Base-by-base conservation (phyloP, 1,140 invertebrate species). In the Achatina immaculata region DNA sequence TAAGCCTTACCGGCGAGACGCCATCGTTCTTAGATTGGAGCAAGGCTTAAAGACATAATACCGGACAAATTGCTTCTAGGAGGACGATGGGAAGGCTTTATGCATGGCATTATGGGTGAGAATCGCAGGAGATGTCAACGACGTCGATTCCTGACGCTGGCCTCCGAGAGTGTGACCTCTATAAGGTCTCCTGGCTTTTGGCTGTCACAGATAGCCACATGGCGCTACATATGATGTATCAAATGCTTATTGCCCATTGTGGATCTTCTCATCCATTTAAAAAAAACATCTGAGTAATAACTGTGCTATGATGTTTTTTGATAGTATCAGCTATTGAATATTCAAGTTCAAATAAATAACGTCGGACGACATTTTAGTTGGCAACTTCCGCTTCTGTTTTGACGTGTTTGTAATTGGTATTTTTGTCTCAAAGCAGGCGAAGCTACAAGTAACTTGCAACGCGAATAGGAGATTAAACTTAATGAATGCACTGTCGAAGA, bases 51-150 rank as follows among this genome's bases (percentile, higher is more conserved):
- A 74, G 65, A 72, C 75, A 38, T 84, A 84, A 84, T 84, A 65
- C 83, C 83, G 77, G 78, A 82, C 83, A 84, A 84, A 84, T 84
- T 84, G 83, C 83, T 82, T 84, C 74, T 58, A 65, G 48, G 58
- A 62, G 74, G 55, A 36, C 19, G 73, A 21, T 31, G 51, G 58
- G 72, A 74, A 34, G n/a, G 31, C 36, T 69, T 42, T 31, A 73
- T 42, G 45, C 38, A 31, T 62, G 74, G 45, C 58, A 38, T 66
- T 45, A 65, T 55, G 73, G 80, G 73, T 66, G 74, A 68, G 68
- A 72, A 69, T 62, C 55, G 55, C 11, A 51, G n/a, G 28, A 48
- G 71, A 69, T 43, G 65, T 78, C 68, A 72, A 31, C 74, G 38
- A 40, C 51, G 21, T 19, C 62, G 58, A 66, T 36, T 43, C 43